Conservation (phyloP, 1,140 invertebrate species). For the Ectropis grisescens region DNA sequence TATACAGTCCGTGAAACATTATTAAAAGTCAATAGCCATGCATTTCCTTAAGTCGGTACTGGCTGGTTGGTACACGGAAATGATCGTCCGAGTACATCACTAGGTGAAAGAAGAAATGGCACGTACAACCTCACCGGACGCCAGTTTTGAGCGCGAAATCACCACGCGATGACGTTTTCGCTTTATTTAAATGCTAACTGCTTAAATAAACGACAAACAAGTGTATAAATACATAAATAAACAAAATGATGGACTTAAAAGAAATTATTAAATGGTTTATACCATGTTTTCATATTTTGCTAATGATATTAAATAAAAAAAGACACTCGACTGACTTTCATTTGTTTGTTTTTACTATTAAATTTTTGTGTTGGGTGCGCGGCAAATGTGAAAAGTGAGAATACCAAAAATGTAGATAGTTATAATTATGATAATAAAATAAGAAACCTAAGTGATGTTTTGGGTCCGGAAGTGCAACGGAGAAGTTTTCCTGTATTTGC, state of each 20-base stretch:
- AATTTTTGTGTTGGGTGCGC: slow-evolving; percentile 29
- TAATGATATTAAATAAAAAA: slow-evolving; percentile 28
- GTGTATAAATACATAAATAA: slow-evolving; percentile 6
- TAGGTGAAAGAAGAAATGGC: slow-evolving; percentile 58
- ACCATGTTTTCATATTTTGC: slow-evolving; percentile 50
- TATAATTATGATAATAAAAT: slow-evolving; percentile 13
- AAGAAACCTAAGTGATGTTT: slow-evolving; percentile 7
- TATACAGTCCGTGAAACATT: no score
- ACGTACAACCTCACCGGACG: slow-evolving; percentile 16
- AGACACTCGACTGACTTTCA: slow-evolving; percentile 20
- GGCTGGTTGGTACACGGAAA: no score
- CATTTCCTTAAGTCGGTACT: slow-evolving; percentile 4
- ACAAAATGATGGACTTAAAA: slow-evolving; percentile 49
- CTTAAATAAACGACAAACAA: slow-evolving; percentile 3
- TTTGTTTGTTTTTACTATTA: slow-evolving; percentile 53
- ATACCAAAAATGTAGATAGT: slow-evolving; percentile 20
- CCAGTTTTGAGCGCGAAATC: slow-evolving; percentile 28
- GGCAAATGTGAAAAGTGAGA: slow-evolving; percentile 23
- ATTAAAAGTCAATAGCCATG: slow-evolving; percentile 5
- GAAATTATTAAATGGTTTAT: slow-evolving; percentile 64
- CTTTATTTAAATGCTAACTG: slow-evolving; percentile 2
- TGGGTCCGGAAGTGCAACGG: background rate
- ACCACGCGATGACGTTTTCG: slow-evolving; percentile 33
- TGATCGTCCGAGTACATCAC: no score
- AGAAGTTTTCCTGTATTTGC: no score